A percentile compares a stretch with the other conserved stretches of the same genome.
Conservation (phyloP, 2,888 invertebrate species). For the Toxonevra muliebris region DNA sequence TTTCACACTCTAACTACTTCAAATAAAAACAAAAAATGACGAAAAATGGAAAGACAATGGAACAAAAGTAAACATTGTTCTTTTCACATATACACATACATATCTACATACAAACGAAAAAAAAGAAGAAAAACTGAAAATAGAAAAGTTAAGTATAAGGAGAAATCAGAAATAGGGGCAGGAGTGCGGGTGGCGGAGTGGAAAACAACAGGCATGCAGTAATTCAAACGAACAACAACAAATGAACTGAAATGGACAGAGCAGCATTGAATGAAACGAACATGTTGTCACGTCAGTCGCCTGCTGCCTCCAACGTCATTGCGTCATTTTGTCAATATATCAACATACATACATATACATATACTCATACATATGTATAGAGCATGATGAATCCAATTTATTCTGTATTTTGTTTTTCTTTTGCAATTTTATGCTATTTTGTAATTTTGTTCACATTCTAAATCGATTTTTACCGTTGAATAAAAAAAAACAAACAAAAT, state of each 20-base stretch:
- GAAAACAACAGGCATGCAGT: neutral
- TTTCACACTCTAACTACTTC: constrained; percentile 5
- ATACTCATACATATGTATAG: constrained; percentile 5
- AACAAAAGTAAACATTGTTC: neutral
- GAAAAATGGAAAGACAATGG: neutral
- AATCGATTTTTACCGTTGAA: too few relatives aligned
- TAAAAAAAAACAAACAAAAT: too few relatives aligned
- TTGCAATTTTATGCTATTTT: too few relatives aligned
- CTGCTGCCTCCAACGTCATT: neutral
- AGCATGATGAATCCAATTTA: too few relatives aligned
- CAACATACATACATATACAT: neutral
- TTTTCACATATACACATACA: neutral
- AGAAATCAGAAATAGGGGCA: neutral
- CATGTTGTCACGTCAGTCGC: neutral
- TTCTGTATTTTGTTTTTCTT: too few relatives aligned
- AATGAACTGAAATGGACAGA: neutral
- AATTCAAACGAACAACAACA: neutral
- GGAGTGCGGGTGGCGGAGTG: neutral
- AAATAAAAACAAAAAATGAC: neutral
- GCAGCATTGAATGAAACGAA: too few relatives aligned
- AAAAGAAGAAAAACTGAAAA: neutral
- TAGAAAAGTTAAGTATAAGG: neutral
- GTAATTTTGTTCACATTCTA: too few relatives aligned
- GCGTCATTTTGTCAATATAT: constrained; percentile 21
- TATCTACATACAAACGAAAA: neutral